Percentiles rank a stretch among this genome's conserved stretches.
Conservation (phyloP, 2,113 vertebrate species). For the Zosterops hypoxanthus region DNA sequence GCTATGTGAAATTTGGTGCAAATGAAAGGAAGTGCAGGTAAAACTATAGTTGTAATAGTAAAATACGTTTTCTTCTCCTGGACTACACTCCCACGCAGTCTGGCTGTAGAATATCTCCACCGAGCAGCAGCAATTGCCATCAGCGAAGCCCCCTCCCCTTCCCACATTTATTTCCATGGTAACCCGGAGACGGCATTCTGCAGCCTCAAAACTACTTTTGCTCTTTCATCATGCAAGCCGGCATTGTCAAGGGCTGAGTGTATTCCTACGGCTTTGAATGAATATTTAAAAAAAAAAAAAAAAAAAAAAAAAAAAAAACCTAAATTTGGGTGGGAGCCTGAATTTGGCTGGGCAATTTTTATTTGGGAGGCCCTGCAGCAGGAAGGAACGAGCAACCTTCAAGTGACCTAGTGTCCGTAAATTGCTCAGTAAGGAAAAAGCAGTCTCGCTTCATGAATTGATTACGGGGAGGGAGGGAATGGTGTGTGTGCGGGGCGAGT, state of each 20-base stretch:
- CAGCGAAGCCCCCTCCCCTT: slow-evolving; percentile 50
- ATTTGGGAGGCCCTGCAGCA: slow-evolving; percentile 41
- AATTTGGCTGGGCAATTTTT: slow-evolving; percentile 58
- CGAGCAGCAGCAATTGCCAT: slow-evolving; percentile 38
- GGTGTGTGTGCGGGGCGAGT: not conserved
- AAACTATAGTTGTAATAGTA: not conserved
- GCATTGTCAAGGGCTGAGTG: slow-evolving; percentile 81
- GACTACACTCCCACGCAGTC: not conserved
- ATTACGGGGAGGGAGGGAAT: not conserved
- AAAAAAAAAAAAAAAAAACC: not conserved
- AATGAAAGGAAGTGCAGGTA: not conserved
- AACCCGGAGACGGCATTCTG: slow-evolving; percentile 87
- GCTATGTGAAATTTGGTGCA: not conserved
- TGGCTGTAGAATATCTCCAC: slow-evolving; percentile 5
- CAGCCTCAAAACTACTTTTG: slow-evolving; percentile 82
- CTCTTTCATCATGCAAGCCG: slow-evolving; percentile 80
- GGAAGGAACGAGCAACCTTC: slow-evolving; percentile 39
- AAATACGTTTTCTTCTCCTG: not conserved
- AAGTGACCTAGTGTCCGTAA: slow-evolving; percentile 20
- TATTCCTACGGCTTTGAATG: slow-evolving; percentile 68
- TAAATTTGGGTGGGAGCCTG: no score
- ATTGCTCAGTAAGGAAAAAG: slow-evolving; percentile 22
- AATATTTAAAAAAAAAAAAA: slow-evolving; percentile 1
- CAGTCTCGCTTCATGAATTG: slow-evolving; percentile 39
- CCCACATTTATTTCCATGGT: slow-evolving; percentile 91